phyloP scores from a whole-genome alignment of 2,113 vertebrate genomes.

The Myrmecobius fasciatus region DNA sequence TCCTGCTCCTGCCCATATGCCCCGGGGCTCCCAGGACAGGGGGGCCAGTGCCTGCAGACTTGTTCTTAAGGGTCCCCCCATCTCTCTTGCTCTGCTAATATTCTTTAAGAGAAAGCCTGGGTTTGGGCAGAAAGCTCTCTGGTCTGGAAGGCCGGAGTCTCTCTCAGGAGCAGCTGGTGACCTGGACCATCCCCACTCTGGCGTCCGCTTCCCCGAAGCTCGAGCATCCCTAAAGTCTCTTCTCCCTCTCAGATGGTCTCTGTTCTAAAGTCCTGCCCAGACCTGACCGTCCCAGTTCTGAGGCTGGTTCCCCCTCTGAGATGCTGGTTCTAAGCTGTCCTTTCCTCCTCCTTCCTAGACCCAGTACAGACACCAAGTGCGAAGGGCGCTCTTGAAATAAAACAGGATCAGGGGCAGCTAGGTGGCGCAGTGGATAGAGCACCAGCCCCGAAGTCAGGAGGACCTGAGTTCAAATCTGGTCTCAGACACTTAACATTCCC shows the following conservation, averaged over 20 bases:
- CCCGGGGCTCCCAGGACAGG: too few relatives aligned
- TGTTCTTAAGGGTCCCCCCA: neutral
- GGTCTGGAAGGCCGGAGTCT: neutral
- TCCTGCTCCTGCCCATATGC: neutral
- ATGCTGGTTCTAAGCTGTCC: neutral
- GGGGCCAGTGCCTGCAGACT: neutral
- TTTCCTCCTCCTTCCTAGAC: neutral
- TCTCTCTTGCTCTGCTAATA: neutral
- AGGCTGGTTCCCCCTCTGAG: neutral
- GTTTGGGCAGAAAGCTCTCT: neutral
- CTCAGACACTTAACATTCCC: too few relatives aligned
- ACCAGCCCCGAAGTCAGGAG: too few relatives aligned
- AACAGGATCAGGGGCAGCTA: too few relatives aligned
- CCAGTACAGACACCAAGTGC: neutral
- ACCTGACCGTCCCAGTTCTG: too few relatives aligned
- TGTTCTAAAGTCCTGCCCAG: neutral
- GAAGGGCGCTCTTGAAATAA: neutral
- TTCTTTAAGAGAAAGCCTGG: neutral
- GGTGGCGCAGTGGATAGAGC: too few relatives aligned
- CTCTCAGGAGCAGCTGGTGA: neutral
- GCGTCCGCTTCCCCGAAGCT: neutral
- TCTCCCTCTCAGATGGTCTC: neutral
- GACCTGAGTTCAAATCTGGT: too few relatives aligned
- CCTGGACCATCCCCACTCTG: neutral
- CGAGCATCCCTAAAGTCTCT: neutral